phyloP scores from a whole-genome alignment of 1,140 invertebrate species.

The Drosophila subobscura region DNA sequence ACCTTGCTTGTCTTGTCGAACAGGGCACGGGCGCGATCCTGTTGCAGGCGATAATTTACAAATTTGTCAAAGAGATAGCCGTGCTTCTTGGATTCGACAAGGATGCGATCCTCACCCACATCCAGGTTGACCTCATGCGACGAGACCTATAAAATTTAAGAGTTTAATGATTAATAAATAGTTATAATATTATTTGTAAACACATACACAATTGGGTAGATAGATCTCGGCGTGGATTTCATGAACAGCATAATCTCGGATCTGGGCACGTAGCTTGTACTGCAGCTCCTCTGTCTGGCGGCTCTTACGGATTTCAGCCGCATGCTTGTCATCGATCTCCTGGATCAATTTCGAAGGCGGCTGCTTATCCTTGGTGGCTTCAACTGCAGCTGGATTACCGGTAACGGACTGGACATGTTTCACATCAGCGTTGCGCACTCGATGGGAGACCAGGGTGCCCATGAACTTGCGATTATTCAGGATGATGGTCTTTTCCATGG shows the following conservation, averaged over 20 bases:
- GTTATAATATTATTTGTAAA: constrained; percentile 1
- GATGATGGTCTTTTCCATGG: constrained; percentile 86
- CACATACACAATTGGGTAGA: constrained; percentile 83
- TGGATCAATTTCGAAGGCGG: constrained; percentile 46
- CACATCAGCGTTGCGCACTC: constrained; percentile 88
- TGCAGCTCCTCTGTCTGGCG: constrained; percentile 55
- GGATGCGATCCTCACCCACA: constrained; percentile 89
- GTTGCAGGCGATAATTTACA: constrained; percentile 86
- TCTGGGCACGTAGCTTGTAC: constrained; percentile 82
- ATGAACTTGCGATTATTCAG: constrained; percentile 87
- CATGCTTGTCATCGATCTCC: constrained; percentile 78
- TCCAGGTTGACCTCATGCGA: constrained; percentile 87
- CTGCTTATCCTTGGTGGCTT: neutral
- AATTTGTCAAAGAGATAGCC: constrained; percentile 88
- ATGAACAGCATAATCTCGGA: constrained; percentile 67
- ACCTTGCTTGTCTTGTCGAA: constrained; percentile 85
- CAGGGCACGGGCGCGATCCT: constrained; percentile 85
- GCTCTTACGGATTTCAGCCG: constrained; percentile 27
- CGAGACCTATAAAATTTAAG: constrained; percentile 84
- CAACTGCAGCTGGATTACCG: constrained; percentile 58
- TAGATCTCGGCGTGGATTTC: constrained; percentile 84
- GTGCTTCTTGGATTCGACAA: constrained; percentile 86
- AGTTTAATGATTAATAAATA: neutral
- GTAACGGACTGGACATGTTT: constrained; percentile 62
- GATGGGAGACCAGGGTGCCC: constrained; percentile 89